Base-by-base conservation (phyloP, 1,140 invertebrate species). In the Lineus longissimus region DNA sequence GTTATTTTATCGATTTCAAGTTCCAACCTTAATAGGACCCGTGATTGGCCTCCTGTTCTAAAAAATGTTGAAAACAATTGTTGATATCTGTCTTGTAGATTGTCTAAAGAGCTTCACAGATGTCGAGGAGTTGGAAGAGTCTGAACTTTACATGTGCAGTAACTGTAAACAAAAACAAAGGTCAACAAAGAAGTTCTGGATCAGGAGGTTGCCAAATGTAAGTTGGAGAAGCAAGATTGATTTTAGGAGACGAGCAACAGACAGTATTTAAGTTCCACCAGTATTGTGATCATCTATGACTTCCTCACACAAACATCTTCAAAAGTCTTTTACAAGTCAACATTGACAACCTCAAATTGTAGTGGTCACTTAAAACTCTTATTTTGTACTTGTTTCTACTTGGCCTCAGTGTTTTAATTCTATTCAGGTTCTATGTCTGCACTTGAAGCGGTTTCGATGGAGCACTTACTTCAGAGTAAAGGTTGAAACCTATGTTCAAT, bases 131-230 rank as follows among this genome's bases (percentile, higher is more conserved):
- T 75, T 93, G 62, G 89, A 90, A 11, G 91, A 92, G 71, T 90
- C 88, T 56, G 90, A 93, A 76, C 84, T 91, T 25, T 93, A 92
- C 77, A 90, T 88, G 77, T 93, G 91, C 79, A 88, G 87, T 76
- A 88, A 86, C 72, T 93, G 91, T 77, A 89, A 91, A 79, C 87
- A 87, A 71, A 90, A 90, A 79, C 91, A 92, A 75, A 85, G 87
- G 68, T 92, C 90, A 15, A 92, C 91, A 33, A 92, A 92, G 80
- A 88, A 90, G 75, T 93, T 92, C 82, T 91, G 90, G 89, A 90
- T 92, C 72, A 81, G 90, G 67, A 82, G 89, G 72, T 81, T 92
- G 75, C 90, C 90, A 69, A 92, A 92, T 84, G 90, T 92, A 72
- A 83, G 82, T 77, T 43, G 40, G 40, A 13, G 19, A 43, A 43